phyloP scores from a whole-genome alignment of 2,113 vertebrate species.

The Anser brachyrhynchus region DNA sequence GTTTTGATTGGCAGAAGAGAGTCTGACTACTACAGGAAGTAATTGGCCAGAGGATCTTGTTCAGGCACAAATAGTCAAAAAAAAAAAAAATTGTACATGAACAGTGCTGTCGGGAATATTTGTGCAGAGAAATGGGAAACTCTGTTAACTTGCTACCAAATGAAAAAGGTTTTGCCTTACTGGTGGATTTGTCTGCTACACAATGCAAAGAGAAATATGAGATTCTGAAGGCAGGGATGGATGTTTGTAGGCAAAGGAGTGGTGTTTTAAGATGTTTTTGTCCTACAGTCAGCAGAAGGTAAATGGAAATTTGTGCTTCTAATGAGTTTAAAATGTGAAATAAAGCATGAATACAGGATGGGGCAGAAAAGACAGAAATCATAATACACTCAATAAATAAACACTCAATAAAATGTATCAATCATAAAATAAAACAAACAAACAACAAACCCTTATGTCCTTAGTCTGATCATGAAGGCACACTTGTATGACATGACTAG shows the following conservation, averaged over 20 bases:
- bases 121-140: not conserved
- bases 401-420: not conserved
- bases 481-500: not conserved
- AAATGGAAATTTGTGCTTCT: not conserved
- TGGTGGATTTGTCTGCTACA: not conserved
- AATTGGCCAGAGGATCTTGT: conserved; percentile 43
- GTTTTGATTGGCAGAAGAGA: conserved; percentile 44
- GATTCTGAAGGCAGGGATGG: not conserved
- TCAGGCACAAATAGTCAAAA: conserved; percentile 19
- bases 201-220: not conserved
- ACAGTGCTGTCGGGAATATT: not conserved
- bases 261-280: not conserved
- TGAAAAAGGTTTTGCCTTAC: not conserved
- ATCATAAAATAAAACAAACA: not conserved
- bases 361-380: not conserved
- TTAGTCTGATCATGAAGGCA: not conserved
- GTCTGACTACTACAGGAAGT: conserved; percentile 49
- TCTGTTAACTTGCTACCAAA: not conserved
- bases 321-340: not conserved
- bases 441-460: fast-evolving
- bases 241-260: not conserved
- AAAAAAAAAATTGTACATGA: not conserved
- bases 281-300: not conserved
- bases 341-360: not conserved
- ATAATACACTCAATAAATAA: not conserved